A percentile compares a stretch with the other conserved stretches of the same genome.
Conservation (phyloP, 2,113 vertebrate genomes). For the human region DNA sequence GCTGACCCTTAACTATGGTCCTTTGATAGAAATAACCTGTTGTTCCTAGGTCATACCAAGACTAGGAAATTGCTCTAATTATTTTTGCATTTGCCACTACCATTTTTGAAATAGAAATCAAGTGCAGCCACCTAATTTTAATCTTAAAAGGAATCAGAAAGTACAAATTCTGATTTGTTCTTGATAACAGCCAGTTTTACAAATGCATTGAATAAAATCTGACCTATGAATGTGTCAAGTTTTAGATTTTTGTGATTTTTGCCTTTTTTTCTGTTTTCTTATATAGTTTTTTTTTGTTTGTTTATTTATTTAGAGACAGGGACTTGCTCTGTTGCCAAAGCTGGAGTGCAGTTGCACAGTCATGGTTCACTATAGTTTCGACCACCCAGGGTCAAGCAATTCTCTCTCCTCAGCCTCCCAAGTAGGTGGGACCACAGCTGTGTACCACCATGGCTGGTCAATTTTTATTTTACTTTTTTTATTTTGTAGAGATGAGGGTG, state of each 20-base stretch:
- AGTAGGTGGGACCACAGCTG: neutral
- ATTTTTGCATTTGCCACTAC: neutral
- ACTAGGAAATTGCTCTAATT: neutral
- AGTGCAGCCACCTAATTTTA: neutral
- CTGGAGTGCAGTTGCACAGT: neutral
- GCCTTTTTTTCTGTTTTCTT: neutral
- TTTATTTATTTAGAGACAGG: neutral
- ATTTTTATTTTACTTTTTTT: neutral
- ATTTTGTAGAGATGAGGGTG: neutral
- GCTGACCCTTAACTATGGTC: neutral
- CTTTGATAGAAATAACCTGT: neutral
- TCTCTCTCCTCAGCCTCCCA: neutral
- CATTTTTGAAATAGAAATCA: conserved; percentile 37
- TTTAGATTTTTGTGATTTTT: conserved; percentile 39
- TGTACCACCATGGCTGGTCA: neutral
- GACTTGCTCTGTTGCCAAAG: neutral
- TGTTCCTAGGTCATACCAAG: neutral
- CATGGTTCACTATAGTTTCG: neutral
- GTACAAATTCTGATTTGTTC: conserved; percentile 12
- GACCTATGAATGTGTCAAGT: neutral
- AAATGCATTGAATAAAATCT: neutral
- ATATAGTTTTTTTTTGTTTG: neutral
- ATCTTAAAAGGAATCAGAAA: conserved; percentile 27
- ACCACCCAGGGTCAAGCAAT: neutral
- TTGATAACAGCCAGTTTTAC: neutral